These are phyloP conservation scores for Bombus turneri DNA, from an alignment of 1,140 invertebrate species.

Conservation along the genomic window DNA sequence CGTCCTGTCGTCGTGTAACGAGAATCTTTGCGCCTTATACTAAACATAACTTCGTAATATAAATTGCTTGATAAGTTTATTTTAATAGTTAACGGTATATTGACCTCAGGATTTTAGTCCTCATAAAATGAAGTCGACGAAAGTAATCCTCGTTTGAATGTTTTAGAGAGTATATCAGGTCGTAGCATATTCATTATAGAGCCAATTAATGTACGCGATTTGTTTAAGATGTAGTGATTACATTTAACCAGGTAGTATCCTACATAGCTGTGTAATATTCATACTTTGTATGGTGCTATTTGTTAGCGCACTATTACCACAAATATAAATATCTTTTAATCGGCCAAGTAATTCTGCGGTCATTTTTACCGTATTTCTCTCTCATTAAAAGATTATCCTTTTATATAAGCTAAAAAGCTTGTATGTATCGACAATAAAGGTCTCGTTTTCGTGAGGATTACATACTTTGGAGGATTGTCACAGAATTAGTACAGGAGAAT, in stretches of 20 bases:
- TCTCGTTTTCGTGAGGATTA: conserved; percentile 13
- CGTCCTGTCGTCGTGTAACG: conserved; percentile 30
- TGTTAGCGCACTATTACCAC: conserved; percentile 18
- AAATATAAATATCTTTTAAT: conserved; percentile 27
- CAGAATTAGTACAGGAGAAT: neutral
- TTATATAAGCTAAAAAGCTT: conserved; percentile 27
- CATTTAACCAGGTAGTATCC: neutral
- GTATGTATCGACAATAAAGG: conserved; percentile 39
- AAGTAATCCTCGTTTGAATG: neutral
- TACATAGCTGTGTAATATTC: neutral
- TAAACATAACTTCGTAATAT: neutral
- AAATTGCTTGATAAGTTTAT: conserved; percentile 13
- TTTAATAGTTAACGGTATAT: neutral
- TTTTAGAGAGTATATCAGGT: neutral
- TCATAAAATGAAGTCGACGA: neutral
- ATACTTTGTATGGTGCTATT: neutral
- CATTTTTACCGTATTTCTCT: conserved; percentile 1
- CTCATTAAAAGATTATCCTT: conserved; percentile 21
- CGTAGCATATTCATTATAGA: neutral
- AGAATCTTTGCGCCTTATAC: conserved; percentile 14
- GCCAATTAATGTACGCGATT: neutral
- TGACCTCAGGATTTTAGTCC: conserved; percentile 5
- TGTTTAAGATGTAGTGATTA: neutral
- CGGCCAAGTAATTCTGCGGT: neutral
- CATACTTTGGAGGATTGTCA: neutral